phyloP scores from a whole-genome alignment of 2,113 vertebrate species.

The Sceloporus tristichus region DNA sequence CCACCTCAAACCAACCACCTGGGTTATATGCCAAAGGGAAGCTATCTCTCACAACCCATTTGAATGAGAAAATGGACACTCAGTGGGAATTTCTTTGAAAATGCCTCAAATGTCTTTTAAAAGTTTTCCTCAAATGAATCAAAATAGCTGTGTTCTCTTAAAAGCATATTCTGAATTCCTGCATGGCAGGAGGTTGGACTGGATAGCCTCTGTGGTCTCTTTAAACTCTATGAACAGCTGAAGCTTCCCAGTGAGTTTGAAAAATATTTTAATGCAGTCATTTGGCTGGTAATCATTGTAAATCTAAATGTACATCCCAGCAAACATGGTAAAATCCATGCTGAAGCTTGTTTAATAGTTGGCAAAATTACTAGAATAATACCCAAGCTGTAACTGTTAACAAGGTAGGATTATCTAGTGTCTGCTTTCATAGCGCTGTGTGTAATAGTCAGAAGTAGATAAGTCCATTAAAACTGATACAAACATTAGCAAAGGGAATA shows the following conservation, averaged over 20 bases:
- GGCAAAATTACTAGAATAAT: background rate
- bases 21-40: too few relatives aligned
- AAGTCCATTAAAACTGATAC: background rate
- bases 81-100: too few relatives aligned
- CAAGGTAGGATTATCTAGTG: background rate
- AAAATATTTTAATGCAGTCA: background rate
- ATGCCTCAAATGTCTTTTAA: background rate
- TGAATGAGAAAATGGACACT: too few relatives aligned
- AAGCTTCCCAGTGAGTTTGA: slow-evolving; percentile 13
- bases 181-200: too few relatives aligned
- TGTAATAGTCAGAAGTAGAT: slow-evolving; percentile 10
- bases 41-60: too few relatives aligned
- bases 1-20: too few relatives aligned
- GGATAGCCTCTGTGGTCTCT: too few relatives aligned
- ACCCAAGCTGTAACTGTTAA: background rate
- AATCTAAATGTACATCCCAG: slow-evolving; percentile 25
- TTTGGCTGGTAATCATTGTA: slow-evolving; percentile 6
- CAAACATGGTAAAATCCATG: slow-evolving; percentile 11
- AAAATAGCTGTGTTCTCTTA: background rate
- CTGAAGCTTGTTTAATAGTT: background rate
- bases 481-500: slow-evolving; percentile 36
- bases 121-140: slow-evolving; percentile 5
- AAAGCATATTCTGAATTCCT: background rate
- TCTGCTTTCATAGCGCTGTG: background rate
- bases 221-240: fast-evolving